phyloP scores from a whole-genome alignment of 2,888 invertebrate species.

The Pammene fasciana region DNA sequence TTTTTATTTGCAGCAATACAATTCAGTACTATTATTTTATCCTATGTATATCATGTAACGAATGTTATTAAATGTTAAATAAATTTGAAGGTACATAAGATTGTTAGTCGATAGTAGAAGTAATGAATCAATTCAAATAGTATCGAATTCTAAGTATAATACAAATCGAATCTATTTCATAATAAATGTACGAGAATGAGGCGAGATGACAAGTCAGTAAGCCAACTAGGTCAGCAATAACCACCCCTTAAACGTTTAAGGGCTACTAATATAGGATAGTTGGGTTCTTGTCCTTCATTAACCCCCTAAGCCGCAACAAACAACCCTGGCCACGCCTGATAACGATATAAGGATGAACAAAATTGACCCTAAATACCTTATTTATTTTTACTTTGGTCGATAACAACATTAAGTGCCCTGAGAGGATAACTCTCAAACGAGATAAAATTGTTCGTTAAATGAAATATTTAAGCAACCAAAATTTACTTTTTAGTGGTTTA shows the following conservation, averaged over 20 bases:
- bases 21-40: no score
- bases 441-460: constrained; percentile 19
- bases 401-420: constrained; percentile 17
- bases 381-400: constrained; percentile 21
- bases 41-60: no score
- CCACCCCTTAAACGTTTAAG: constrained; percentile 21
- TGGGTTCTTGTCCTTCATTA: constrained; percentile 29
- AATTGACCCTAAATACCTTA: constrained; percentile 20
- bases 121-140: no score
- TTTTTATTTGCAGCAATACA: no score
- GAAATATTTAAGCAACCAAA: background rate
- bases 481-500: constrained; percentile 2
- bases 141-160: no score
- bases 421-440: constrained; percentile 12
- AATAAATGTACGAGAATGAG: no score
- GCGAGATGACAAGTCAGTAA: constrained; percentile 2
- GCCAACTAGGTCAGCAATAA: constrained; percentile 10
- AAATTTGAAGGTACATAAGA: no score
- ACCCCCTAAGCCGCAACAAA: constrained; percentile 26
- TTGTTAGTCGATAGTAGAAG: no score
- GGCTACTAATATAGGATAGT: constrained; percentile 28
- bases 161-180: no score
- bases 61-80: no score
- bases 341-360: constrained; percentile 31
- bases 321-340: constrained; percentile 36